phyloP scores from a whole-genome alignment of 1,140 invertebrate species.

The Notospermus geniculatus region DNA sequence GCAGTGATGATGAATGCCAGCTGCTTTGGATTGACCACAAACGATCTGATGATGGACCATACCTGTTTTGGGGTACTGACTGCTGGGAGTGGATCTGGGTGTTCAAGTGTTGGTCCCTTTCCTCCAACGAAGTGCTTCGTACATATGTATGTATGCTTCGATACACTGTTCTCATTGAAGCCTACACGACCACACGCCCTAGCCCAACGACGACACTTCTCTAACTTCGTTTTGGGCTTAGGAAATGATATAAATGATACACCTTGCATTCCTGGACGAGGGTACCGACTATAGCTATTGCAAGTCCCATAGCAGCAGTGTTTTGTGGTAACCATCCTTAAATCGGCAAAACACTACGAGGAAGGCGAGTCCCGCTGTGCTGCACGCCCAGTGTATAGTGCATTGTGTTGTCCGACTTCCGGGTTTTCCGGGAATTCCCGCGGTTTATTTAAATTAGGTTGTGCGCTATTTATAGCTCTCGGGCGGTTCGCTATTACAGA shows the following conservation, averaged over 20 bases:
- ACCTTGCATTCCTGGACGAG: slow-evolving; percentile 13
- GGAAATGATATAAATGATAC: slow-evolving; percentile 26
- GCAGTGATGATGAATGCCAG: too few species aligned
- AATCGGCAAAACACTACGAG: too few species aligned
- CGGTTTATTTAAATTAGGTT: too few species aligned
- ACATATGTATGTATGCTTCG: background rate
- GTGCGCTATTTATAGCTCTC: too few species aligned
- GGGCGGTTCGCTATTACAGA: too few species aligned
- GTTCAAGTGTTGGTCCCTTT: background rate
- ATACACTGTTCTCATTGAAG: slow-evolving; percentile 22
- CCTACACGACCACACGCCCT: slow-evolving; percentile 26
- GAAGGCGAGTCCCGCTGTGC: too few species aligned
- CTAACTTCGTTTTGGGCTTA: slow-evolving; percentile 24
- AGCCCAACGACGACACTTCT: slow-evolving; percentile 30
- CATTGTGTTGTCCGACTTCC: too few species aligned
- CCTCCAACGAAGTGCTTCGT: background rate
- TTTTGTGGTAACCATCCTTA: too few species aligned
- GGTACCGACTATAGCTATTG: slow-evolving; percentile 19
- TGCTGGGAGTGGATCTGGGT: background rate
- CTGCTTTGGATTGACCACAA: too few species aligned
- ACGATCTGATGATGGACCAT: too few species aligned
- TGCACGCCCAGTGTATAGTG: too few species aligned
- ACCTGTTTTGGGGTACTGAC: background rate
- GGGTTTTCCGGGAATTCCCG: too few species aligned
- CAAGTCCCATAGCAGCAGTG: slow-evolving; percentile 20